Percentiles rank a stretch among this genome's conserved stretches.
Evolutionary conservation across 2,888 invertebrate genomes (phyloP).

Genomic region (Hoplodrina ambigua): DNA sequence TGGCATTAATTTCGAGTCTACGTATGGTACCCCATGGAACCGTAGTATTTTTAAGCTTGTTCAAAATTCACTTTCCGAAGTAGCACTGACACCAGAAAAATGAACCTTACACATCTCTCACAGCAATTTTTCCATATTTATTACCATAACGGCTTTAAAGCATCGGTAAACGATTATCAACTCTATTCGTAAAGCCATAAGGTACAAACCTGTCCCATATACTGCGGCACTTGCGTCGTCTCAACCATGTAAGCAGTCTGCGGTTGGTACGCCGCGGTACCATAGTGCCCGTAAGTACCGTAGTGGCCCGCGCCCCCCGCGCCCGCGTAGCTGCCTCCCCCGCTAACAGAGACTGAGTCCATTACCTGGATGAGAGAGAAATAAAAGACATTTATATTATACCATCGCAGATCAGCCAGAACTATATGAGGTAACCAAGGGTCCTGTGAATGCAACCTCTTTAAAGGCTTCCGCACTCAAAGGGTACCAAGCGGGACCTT

Average conservation of each 20-base stretch:
- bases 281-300: constrained; percentile 88
- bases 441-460: too few species aligned
- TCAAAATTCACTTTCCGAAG: too few species aligned
- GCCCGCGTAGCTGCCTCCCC: constrained; percentile 81
- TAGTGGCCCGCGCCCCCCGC: constrained; percentile 84
- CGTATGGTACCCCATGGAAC: too few species aligned
- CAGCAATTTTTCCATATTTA: too few species aligned
- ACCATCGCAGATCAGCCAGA: background rate
- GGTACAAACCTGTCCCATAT: constrained; percentile 85
- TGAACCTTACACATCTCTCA: background rate
- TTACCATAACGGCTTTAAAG: background rate
- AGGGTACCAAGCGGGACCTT: too few species aligned
- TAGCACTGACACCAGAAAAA: too few species aligned
- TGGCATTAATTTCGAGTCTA: too few species aligned
- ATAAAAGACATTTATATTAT: background rate
- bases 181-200: background rate
- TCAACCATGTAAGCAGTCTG: constrained; percentile 88
- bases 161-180: background rate
- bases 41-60: too few species aligned
- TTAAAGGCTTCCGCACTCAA: too few species aligned
- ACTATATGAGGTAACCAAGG: too few species aligned
- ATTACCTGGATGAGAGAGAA: constrained; percentile 76
- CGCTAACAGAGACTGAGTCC: constrained; percentile 86
- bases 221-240: constrained; percentile 84
- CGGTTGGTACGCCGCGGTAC: constrained; percentile 84